Base-by-base conservation (phyloP, 2,113 vertebrate genomes). In the Proterorhinus semilunaris region DNA sequence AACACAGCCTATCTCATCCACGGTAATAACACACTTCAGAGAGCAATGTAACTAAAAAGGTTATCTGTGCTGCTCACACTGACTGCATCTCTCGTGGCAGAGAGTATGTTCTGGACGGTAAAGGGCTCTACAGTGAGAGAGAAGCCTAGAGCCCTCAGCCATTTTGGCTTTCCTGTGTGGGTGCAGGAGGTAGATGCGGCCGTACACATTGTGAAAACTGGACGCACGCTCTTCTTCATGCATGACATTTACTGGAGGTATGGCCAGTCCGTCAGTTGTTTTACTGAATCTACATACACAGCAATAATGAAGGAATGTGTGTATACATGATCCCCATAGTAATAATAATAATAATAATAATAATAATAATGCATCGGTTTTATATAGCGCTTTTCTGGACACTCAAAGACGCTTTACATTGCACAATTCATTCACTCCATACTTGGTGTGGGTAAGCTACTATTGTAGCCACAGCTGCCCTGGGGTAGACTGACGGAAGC, bases 161-260 rank as follows among this genome's bases (percentile, higher is more conserved):
- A 77, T 67, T 88, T 91, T 79, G 91, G 91, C 7, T 91, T 93
- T 66, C 91, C 91, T 45, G 76, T 64, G 36, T 88, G 85, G 88
- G 80, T 93, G 16, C 82, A 89, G 67, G 81, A 87, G 0, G 78
- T 93, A 6, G 91, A 93, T 11, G 92, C 93, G 49, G 88, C 91
- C 0, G 91, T 92, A 55, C 90, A 93, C 69, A 47, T 92, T 0
- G 82, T 81, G 58, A 88, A 84, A 80, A 91, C 83, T 11, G 87
- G 83, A 65, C 87, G 87, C 68, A 93, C 91, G 1, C 83, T 93
- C 16, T 93, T 93, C 78, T 93, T 93, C 51, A 87, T 87, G 69
- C 86, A 91, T 49, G 79, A 92, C 16, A 83, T 86, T 54, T 93
- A 93, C 74, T 93, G 91, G 91, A 93, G 90, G 93, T 93, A 76